Evolutionary conservation across 2,888 invertebrate genomes (phyloP).

Genomic region (Hetaerina titia): DNA sequence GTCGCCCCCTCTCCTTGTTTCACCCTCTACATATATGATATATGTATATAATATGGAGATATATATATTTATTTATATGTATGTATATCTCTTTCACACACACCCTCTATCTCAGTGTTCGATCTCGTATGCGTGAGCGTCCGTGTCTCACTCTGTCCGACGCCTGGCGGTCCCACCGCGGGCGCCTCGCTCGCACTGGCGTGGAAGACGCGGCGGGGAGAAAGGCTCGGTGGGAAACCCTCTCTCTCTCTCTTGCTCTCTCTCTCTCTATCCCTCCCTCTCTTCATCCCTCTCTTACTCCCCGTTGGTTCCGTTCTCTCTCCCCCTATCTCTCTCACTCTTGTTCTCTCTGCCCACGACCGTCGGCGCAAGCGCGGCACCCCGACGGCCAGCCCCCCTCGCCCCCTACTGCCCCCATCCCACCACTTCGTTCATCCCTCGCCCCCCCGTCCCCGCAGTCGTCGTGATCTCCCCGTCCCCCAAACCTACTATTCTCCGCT

Average conservation of each 20-base stretch:
- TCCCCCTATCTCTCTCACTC: neutral
- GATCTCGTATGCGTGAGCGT: neutral
- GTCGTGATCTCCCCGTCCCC: neutral
- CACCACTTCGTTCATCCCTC: neutral
- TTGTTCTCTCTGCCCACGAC: too few species aligned
- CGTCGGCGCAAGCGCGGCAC: neutral
- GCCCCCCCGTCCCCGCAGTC: neutral
- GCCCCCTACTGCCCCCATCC: neutral
- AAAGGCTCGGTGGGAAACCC: conserved; percentile 20
- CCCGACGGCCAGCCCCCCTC: conserved; percentile 37
- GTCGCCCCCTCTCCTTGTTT: neutral
- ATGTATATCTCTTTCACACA: neutral
- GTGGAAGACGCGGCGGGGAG: conserved; percentile 29
- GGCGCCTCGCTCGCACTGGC: conserved; percentile 63
- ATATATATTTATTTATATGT: too few species aligned
- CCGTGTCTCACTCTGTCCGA: neutral
- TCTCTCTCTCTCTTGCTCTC: neutral
- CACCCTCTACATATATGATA: neutral
- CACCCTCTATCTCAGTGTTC: neutral
- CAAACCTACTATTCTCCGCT: neutral
- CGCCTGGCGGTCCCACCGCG: conserved; percentile 58
- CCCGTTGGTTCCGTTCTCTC: neutral
- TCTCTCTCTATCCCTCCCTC: neutral
- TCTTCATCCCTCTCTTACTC: neutral
- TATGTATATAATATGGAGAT: neutral